phyloP scores from a whole-genome alignment of 2,797 vertebrate species.

The Ibycter americanus region DNA sequence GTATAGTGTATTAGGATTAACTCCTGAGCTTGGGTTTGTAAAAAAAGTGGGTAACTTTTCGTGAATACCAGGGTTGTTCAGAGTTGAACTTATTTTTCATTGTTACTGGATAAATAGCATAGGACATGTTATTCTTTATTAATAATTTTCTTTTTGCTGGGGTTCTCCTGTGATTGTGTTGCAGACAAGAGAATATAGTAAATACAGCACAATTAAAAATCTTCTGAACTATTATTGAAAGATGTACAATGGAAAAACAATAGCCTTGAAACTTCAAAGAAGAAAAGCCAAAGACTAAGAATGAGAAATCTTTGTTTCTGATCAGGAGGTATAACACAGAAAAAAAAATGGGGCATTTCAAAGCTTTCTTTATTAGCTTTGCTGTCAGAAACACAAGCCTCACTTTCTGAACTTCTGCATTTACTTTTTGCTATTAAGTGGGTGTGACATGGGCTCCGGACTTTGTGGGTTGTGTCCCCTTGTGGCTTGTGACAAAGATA shows the following conservation, averaged over 20 bases:
- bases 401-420: constrained; percentile 42
- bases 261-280: background rate
- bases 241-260: background rate
- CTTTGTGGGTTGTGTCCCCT: constrained; percentile 37
- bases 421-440: constrained; percentile 12
- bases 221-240: background rate
- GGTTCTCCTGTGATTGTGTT: background rate
- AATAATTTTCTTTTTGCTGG: background rate
- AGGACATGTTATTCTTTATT: background rate
- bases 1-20: background rate
- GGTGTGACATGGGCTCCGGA: background rate
- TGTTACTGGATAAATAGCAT: background rate
- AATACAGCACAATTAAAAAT: background rate
- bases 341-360: background rate
- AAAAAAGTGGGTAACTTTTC: background rate
- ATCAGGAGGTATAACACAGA: background rate
- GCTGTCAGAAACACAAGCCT: constrained; percentile 3
- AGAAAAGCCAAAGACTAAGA: background rate
- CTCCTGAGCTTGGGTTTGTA: background rate
- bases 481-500: background rate
- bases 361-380: background rate
- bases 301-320: background rate
- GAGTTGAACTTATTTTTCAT: background rate
- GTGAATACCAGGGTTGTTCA: background rate
- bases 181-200: background rate